Evolutionary conservation across 2,888 invertebrate genomes (phyloP), one percentile per base, ranked within the genome.

Genomic region (Dicroscelio sp.): DNA sequence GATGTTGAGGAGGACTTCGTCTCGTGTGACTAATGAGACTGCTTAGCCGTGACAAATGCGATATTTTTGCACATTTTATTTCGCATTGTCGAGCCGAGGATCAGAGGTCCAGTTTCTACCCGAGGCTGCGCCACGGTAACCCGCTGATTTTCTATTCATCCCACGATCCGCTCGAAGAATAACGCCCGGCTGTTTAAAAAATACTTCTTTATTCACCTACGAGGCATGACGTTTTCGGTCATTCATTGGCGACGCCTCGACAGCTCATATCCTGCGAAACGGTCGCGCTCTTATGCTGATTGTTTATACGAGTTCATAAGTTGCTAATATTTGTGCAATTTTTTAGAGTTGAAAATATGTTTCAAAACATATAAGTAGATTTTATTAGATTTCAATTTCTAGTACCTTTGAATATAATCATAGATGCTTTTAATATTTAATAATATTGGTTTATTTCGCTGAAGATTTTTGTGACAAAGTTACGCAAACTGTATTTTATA

Each of bases 1-100:
- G 83, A 83, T 83, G 90, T 84, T 82, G 86, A 90, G 82, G 43
- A 69, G 91, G 79, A 83, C 83, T 83, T 86, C 86, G 90, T 93
- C 92, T 84, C 88, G 88, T 88, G 92, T 93, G 92, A 92, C 93
- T 93, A 92, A 93, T 92, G 92, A 93, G 91, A 84, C 90, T 88
- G 91, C 92, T 92, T 91, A 91, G 90, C 92, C 93, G 92, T 94
- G 93, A 92, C 93, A 93, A 92, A 93, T 93, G 88, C 90, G 90
- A 79, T 90, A 86, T 86, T 93, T 92, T 93, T 93, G 92, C 80
- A 71, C 85, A 63, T 65, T 86, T 86, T 73, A 84, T 90, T 90
- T 83, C 43, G 67, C 83, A 86, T 86, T 83, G 83, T 88, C 76
- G 85, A 79, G 87, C 79, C 48, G 58, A 79, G 92, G 91, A 90